Percentiles rank a stretch among this genome's conserved stretches.
Conservation (phyloP, 2,888 invertebrate species). For the Metacarcinus magister region DNA sequence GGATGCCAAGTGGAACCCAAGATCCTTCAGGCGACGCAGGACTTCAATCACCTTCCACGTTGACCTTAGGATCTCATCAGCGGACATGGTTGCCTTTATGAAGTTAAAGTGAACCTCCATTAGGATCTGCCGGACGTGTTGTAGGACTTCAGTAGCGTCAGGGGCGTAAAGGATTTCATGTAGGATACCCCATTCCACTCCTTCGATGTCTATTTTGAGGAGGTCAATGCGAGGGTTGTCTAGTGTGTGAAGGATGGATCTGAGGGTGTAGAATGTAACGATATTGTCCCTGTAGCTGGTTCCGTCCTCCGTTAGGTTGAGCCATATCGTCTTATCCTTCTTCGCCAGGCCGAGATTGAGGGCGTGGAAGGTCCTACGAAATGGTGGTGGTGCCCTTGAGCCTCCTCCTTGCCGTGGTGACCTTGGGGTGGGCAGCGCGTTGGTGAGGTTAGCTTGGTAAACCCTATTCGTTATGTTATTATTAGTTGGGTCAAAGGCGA, state of each 20-base stretch:
- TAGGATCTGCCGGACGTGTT: conserved; percentile 60
- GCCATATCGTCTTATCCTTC: neutral
- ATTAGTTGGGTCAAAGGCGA: conserved; percentile 68
- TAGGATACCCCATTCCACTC: conserved; percentile 50
- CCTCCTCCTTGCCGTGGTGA: neutral
- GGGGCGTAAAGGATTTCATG: conserved; percentile 49
- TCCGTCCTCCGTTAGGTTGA: conserved; percentile 59
- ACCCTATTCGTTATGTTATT: conserved; percentile 61
- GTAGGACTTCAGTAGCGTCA: conserved; percentile 42
- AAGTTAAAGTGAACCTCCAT: conserved; percentile 57
- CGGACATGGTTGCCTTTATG: neutral
- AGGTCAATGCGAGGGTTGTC: conserved; percentile 62
- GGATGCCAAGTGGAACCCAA: conserved; percentile 59
- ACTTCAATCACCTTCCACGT: neutral
- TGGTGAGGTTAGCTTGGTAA: conserved; percentile 19
- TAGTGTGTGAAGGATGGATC: conserved; percentile 16
- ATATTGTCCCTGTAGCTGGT: neutral
- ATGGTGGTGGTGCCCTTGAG: neutral
- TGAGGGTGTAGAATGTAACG: conserved; percentile 51
- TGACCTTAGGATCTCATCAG: neutral
- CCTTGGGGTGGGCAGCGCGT: neutral
- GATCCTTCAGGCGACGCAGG: neutral
- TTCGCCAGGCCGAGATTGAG: conserved; percentile 55
- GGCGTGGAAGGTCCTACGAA: conserved; percentile 55
- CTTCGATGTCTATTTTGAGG: conserved; percentile 66